These are phyloP conservation scores for Triplophysa bombifrons DNA, from an alignment of 2,797 vertebrate species.

Conservation along the genomic window DNA sequence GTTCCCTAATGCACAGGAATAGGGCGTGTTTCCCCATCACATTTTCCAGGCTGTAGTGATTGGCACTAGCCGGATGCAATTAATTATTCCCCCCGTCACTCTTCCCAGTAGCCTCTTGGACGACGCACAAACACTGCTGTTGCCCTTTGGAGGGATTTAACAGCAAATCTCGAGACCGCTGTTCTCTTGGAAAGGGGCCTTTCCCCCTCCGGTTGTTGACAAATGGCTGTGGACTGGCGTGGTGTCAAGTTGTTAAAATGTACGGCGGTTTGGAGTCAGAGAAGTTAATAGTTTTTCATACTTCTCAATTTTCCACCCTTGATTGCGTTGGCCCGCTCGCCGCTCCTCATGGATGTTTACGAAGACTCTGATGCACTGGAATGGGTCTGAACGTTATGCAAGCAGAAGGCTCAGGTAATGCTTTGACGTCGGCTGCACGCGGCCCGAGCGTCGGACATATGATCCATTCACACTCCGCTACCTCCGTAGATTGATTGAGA, in stretches of 20 bases:
- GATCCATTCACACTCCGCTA: conserved; percentile 41
- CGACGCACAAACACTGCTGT: conserved; percentile 37
- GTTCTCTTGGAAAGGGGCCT: conserved; percentile 51
- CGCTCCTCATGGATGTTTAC: conserved; percentile 44
- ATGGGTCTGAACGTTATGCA: conserved; percentile 30
- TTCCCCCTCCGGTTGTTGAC: conserved; percentile 56
- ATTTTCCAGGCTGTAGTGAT: conserved; percentile 34
- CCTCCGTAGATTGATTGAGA: conserved; percentile 34
- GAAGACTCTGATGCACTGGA: conserved; percentile 7
- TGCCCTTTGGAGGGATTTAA: conserved; percentile 56
- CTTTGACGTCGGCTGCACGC: neutral
- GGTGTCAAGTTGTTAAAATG: conserved; percentile 56
- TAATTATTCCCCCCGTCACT: conserved; percentile 54
- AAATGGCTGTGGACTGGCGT: conserved; percentile 57
- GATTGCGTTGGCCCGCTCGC: conserved; percentile 48
- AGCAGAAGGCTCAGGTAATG: conserved; percentile 35
- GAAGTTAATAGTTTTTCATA: conserved; percentile 58
- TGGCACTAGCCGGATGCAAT: conserved; percentile 47
- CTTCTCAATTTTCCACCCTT: conserved; percentile 54
- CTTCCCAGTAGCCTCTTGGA: conserved; percentile 47
- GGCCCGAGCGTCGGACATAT: conserved; percentile 29
- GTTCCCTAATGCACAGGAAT: neutral
- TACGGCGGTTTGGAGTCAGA: conserved; percentile 52
- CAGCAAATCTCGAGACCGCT: conserved; percentile 44
- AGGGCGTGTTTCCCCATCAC: conserved; percentile 13